phyloP scores from a whole-genome alignment of 2,113 vertebrate species.

The Hippocampus abdominalis region DNA sequence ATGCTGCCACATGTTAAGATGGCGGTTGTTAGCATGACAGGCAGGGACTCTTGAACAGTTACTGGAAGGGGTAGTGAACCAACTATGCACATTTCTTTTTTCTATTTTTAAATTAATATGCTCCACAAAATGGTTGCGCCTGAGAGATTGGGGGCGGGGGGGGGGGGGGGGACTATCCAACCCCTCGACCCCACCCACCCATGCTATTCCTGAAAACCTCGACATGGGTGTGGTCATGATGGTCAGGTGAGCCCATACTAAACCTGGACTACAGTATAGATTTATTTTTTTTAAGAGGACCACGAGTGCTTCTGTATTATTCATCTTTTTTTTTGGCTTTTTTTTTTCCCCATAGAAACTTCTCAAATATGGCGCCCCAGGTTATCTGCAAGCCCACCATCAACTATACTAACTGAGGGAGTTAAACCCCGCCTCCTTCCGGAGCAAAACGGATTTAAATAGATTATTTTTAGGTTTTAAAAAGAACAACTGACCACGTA shows the following conservation, averaged over 20 bases:
- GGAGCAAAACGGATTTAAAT: too few relatives aligned
- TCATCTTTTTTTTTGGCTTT: not conserved
- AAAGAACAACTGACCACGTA: not conserved
- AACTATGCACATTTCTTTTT: too few relatives aligned
- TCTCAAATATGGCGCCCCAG: too few relatives aligned
- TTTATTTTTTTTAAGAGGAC: too few relatives aligned
- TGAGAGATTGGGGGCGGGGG: not conserved
- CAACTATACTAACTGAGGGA: too few relatives aligned
- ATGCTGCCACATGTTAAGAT: not conserved
- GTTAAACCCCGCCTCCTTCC: too few relatives aligned
- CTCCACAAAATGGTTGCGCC: too few relatives aligned
- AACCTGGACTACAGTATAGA: too few relatives aligned
- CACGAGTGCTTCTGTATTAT: not conserved
- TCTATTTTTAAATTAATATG: too few relatives aligned
- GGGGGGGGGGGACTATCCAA: accelerated
- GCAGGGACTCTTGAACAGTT: not conserved
- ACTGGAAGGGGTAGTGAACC: too few relatives aligned
- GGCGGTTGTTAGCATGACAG: not conserved
- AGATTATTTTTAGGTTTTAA: not conserved
- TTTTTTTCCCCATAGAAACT: too few relatives aligned
- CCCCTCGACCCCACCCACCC: not conserved
- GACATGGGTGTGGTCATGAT: not conserved
- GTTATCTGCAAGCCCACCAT: too few relatives aligned
- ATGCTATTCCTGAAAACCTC: not conserved
- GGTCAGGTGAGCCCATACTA: not conserved